Base-by-base conservation (phyloP, 2,888 invertebrate species). In the Amorpha juglandis region DNA sequence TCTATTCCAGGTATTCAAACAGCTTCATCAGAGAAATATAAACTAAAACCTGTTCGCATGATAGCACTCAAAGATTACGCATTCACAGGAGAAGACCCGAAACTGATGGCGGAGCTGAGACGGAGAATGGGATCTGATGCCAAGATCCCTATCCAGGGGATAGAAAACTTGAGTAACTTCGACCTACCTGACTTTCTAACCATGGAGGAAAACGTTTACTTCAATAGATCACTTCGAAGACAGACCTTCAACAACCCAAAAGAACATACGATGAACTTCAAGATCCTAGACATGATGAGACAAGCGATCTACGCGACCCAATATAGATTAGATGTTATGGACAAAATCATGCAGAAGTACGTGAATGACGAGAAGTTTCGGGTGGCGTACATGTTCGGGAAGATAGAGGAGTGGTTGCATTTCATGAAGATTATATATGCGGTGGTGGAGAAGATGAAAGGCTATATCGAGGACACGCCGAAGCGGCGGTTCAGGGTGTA, bases 241-340 rank as follows among this genome's bases (percentile, higher is more conserved):
- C 47, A 48, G 35, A 12, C 19, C 27, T 0, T 0, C 0, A 1
- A 58, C 0, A 58, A 62, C 3, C 68, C 66, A 0, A 48, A 42
- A 42, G 58, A 70, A 0, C 6, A 68, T 0, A 63, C 64, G 1
- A 1, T 67, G 4, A 76, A 70, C 38, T 0, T 6, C 0, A 72
- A 77, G n/a, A 6, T 73, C 2, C 0, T 80, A n/a, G 75, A 77
- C 0, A 19, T 83, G 63, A 81, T 84, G 79, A 74, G 65, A 52
- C 83, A 84, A 63, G 47, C 71, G 1, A 63, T 83, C 9, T 86
- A 87, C 69, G 52, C 55, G 8, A 66, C 78, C 0, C 83, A 85
- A 68, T 71, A 72, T 16, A 71, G 78, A 9, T 21, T 86, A 2
- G 9, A 63, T 11, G 73, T 73, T 1, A 11, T 81, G 35, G 66